Evolutionary conservation across 2,797 vertebrate species (phyloP).

Genomic region (Gymnoscopelus braueri): DNA sequence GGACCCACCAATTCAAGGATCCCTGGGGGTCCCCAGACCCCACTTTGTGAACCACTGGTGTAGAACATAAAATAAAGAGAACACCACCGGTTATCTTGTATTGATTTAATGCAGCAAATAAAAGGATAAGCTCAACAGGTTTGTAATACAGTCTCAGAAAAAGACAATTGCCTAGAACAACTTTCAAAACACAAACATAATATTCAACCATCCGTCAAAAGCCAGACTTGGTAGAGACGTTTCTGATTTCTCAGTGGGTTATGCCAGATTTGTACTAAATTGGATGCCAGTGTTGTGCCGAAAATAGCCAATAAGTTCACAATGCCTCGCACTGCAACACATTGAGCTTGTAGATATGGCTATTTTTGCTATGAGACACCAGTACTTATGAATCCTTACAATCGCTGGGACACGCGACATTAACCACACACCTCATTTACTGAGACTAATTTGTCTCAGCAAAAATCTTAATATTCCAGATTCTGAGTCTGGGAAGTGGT

Average conservation of each 20-base stretch:
- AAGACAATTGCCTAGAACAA: not conserved
- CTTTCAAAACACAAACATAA: constrained; percentile 6
- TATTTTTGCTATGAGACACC: too few species aligned
- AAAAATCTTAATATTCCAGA: too few species aligned
- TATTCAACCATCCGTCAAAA: not conserved
- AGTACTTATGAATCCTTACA: too few species aligned
- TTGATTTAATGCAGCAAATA: constrained; percentile 74
- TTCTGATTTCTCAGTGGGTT: not conserved
- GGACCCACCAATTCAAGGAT: not conserved
- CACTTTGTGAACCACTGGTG: not conserved
- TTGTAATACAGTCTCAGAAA: constrained; percentile 36
- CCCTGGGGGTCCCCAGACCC: too few species aligned
- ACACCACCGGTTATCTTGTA: constrained; percentile 23
- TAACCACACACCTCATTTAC: too few species aligned
- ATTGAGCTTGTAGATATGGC: too few species aligned
- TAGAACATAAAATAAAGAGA: not conserved
- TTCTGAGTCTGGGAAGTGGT: too few species aligned
- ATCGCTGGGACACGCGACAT: too few species aligned
- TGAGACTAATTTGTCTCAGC: too few species aligned
- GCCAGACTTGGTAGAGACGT: not conserved
- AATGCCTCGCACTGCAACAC: too few species aligned
- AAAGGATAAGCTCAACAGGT: constrained; percentile 32
- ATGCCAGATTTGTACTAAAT: not conserved
- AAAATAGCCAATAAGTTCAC: not conserved
- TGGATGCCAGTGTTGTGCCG: not conserved